Conservation (phyloP, 2,888 invertebrate species). For the Synergus japonicus region DNA sequence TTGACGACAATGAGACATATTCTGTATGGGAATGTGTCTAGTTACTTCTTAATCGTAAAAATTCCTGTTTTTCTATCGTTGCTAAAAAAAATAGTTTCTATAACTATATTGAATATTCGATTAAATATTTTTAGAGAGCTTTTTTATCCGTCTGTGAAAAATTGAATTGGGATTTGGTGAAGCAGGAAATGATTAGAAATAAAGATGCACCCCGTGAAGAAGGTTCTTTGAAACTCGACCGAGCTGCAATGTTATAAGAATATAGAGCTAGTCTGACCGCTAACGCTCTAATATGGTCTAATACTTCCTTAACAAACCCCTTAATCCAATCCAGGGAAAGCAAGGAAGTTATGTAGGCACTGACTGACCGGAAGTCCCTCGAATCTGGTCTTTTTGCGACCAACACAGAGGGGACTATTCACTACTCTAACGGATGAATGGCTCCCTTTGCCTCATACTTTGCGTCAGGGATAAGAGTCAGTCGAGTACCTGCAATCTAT, state of each 20-base stretch:
- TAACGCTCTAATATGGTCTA: constrained; percentile 63
- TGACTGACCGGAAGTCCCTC: constrained; percentile 71
- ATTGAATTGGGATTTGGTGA: constrained; percentile 4
- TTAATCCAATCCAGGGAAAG: constrained; percentile 72
- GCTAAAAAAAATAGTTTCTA: neutral
- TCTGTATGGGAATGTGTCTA: constrained; percentile 30
- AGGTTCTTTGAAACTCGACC: constrained; percentile 61
- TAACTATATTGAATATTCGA: neutral
- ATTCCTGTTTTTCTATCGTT: constrained; percentile 13
- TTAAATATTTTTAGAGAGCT: constrained; percentile 27
- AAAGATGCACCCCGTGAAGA: constrained; percentile 41
- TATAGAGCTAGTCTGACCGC: constrained; percentile 45
- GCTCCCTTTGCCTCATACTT: constrained; percentile 40
- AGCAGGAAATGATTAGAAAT: constrained; percentile 23
- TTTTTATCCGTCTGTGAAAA: neutral
- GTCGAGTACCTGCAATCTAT: constrained; percentile 24
- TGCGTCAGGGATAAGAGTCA: constrained; percentile 30
- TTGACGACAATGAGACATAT: constrained; percentile 45
- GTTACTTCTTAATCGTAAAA: constrained; percentile 37
- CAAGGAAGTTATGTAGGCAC: constrained; percentile 66
- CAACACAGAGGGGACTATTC: constrained; percentile 56
- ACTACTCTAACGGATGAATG: constrained; percentile 51
- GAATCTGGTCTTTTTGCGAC: constrained; percentile 42
- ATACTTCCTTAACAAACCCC: constrained; percentile 69
- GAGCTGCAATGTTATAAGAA: constrained; percentile 47